Base-by-base conservation (phyloP, 2,113 vertebrate species). In the Saguinus midas region DNA sequence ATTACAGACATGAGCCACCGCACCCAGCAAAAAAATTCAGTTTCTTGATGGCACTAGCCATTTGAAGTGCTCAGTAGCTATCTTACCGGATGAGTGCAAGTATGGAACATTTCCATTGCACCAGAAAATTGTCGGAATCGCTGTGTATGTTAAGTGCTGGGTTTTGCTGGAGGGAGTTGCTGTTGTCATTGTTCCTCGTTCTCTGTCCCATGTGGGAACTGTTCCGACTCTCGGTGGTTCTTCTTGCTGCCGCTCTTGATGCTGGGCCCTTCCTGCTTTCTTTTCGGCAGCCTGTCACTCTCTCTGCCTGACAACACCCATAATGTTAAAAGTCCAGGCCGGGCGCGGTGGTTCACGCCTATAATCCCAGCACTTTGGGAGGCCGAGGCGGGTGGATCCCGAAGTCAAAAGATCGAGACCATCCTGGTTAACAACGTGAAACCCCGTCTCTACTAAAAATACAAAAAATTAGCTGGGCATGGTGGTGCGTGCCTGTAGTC, bases 111-210 rank as follows among this genome's bases (percentile, higher is more conserved):
- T 40, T 37, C 55, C 13, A 10, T 57, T 57, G 25, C 21, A 8
- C n/a, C 57, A 40, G 17, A 35, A 78, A 27, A 43, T 23, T 57
- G 0, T 8, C 1, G 5, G 37, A 9, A 35, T 43, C 2, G 0
- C 12, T 13, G 40, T 52, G n/a, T 29, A 5, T 43, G 1, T 35
- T 0, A 45, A 29, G 23, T 14, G 32, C 23, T 2, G 0, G n/a
- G 13, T 1, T 0, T 29, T 32, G 61, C 45, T 18, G 4, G 13
- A 11, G 66, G 82, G 57, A 13, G 32, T 32, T 23, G 57, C 64
- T 35, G 8, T 17, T 40, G 58, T 81, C 25, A 20, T n/a, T 20
- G 6, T 57, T 3, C 10, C 68, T 75, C 13, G 9, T 35, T 32
- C 55, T 32, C 48, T 43, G 27, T 81, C 58, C 73, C 45, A 64